Conservation (phyloP, 2,113 vertebrate species). For the Bos javanicus region DNA sequence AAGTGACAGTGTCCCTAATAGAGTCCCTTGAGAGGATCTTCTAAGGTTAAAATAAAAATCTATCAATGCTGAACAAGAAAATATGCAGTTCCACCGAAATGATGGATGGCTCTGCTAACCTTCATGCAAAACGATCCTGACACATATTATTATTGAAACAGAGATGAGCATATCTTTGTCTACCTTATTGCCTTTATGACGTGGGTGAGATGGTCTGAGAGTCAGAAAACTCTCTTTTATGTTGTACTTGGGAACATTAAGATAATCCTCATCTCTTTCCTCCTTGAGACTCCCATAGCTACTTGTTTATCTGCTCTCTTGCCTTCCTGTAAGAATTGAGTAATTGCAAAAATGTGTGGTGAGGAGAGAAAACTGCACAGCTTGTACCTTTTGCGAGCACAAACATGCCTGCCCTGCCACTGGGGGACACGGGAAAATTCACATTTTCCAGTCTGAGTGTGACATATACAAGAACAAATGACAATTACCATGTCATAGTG, state of each 20-base stretch:
- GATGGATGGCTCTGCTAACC: constrained; percentile 52
- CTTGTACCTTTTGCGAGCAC: neutral
- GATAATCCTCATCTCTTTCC: constrained; percentile 63
- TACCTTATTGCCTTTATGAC: constrained; percentile 54
- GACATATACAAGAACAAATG: neutral
- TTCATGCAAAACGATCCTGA: constrained; percentile 51
- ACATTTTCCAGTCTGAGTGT: neutral
- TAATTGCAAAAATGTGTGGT: constrained; percentile 30
- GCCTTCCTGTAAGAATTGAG: neutral
- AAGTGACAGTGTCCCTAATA: constrained; percentile 65
- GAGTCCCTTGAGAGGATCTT: constrained; percentile 61
- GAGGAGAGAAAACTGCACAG: constrained; percentile 12
- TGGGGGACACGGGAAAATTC: neutral
- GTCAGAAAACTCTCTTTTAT: constrained; percentile 53
- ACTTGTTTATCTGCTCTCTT: constrained; percentile 66
- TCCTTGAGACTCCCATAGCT: constrained; percentile 42
- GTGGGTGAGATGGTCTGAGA: constrained; percentile 48
- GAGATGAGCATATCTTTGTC: constrained; percentile 60
- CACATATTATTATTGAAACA: constrained; percentile 53
- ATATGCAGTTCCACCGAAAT: constrained; percentile 5
- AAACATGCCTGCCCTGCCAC: neutral
- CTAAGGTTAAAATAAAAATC: constrained; percentile 70
- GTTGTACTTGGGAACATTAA: constrained; percentile 55
- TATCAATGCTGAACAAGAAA: constrained; percentile 64
- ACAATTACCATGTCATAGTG: neutral